Evolutionary conservation across 37 sponge, comb jelly and placozoan genomes (phyloP), one percentile per base, ranked within the genome.

Genomic region (Amphimedon queenslandica): DNA sequence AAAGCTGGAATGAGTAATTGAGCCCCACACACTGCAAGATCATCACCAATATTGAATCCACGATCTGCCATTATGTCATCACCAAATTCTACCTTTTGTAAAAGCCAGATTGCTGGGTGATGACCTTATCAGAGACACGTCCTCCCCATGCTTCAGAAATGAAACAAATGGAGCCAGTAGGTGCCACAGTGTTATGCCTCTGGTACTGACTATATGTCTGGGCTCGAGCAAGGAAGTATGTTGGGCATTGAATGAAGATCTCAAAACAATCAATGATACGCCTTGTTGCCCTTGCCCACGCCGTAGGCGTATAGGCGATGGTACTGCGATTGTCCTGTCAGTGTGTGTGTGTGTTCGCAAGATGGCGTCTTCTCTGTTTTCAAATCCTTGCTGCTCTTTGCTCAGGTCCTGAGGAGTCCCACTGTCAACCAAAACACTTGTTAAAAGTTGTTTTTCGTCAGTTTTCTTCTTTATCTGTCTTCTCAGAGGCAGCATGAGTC

Each of bases 121-220:
- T 66, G 18, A 56, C 58, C 57, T 71, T 66, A 58, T 77, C 60
- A 3, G 69, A 77, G 38, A 77, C 78, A 24, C 69, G 51, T n/a
- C 78, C 78, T 27, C 27, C 58, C n/a, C 78, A 77, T n/a, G 69
- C 55, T 21, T 77, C 53, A 1, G 78, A 77, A 35, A 77, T 77
- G 58, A 67, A 77, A 24, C 40, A 27, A 29, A 77, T 67, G 23
- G 69, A 21, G 40, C 78, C 78, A 42, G 67, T 66, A 33, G 78
- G 78, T 55, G 78, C 57, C 40, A 77, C 32, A 4, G 66, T 66
- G 32, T 66, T 66, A 66, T 36, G 51, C 13, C 13, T 47, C 51
- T 47, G 8, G 13, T 47, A 65, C 3, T 65, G 27, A 23, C 36
- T 28, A 35, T 65, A 65, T 65, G 66, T 13, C 21, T 31, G 34